A percentile compares a stretch with the other conserved stretches of the same genome.
Conservation (phyloP, 1,140 invertebrate species). For the Cataglyphis hispanica region DNA sequence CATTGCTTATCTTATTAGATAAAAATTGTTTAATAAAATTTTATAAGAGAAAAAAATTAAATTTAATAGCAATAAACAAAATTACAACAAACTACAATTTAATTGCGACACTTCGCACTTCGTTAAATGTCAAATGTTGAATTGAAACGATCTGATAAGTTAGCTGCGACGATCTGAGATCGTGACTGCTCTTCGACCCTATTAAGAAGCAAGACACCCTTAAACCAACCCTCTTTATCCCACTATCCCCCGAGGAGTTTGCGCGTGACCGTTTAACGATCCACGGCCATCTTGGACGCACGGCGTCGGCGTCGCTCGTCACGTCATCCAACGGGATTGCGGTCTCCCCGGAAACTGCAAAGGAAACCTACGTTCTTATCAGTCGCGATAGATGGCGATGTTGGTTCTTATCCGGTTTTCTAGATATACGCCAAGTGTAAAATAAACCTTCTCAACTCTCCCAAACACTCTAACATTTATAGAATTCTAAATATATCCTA, state of each 20-base stretch:
- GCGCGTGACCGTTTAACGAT: slow-evolving; percentile 79
- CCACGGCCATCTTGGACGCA: slow-evolving; percentile 83
- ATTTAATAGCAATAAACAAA: background rate
- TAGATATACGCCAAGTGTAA: background rate
- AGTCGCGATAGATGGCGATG: slow-evolving; percentile 81
- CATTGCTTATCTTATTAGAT: background rate
- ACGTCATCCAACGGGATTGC: slow-evolving; percentile 76
- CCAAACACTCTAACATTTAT: background rate
- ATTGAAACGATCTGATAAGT: slow-evolving; percentile 29
- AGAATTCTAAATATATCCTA: background rate
- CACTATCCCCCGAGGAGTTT: slow-evolving; percentile 71
- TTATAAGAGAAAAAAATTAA: background rate
- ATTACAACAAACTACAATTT: background rate
- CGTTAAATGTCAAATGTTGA: background rate
- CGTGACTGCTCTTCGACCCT: slow-evolving; percentile 69
- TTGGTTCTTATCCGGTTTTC: slow-evolving; percentile 74
- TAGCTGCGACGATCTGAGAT: slow-evolving; percentile 61
- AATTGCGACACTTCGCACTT: slow-evolving; percentile 12
- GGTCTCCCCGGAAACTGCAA: slow-evolving; percentile 83
- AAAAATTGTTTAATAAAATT: background rate
- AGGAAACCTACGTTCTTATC: slow-evolving; percentile 81
- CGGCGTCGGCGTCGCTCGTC: slow-evolving; percentile 78
- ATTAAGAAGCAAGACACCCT: slow-evolving; percentile 69
- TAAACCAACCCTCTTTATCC: slow-evolving; percentile 68
- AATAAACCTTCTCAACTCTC: background rate